These are phyloP conservation scores for Laspeyria flexula DNA, from an alignment of 2,888 invertebrate species.

Conservation along the genomic window DNA sequence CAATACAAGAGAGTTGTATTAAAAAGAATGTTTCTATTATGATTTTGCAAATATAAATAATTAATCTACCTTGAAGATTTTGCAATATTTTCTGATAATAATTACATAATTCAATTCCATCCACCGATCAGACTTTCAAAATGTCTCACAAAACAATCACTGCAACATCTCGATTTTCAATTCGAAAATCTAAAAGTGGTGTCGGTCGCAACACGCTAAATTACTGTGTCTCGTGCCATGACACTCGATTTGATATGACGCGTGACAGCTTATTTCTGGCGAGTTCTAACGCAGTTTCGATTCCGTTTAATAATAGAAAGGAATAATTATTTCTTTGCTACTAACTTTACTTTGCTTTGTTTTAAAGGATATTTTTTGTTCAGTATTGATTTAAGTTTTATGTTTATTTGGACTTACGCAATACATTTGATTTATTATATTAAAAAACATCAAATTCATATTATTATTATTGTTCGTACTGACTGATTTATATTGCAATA, in stretches of 20 bases:
- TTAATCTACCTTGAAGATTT: no score
- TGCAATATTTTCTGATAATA: no score
- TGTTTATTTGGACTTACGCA: no score
- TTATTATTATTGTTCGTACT: no score
- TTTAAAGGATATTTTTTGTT: background rate
- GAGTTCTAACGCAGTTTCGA: slow-evolving; percentile 35
- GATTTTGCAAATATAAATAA: no score
- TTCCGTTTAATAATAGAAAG: slow-evolving; percentile 29
- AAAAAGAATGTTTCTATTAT: no score
- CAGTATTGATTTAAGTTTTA: background rate
- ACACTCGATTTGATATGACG: slow-evolving; percentile 54
- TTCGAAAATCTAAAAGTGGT: slow-evolving; percentile 14
- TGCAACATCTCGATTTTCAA: slow-evolving; percentile 1
- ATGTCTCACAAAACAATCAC: slow-evolving; percentile 10
- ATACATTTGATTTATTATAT: no score
- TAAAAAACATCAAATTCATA: no score
- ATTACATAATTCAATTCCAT: background rate
- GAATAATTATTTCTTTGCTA: slow-evolving; percentile 30
- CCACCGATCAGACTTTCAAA: background rate
- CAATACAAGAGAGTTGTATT: no score
- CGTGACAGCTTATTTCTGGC: slow-evolving; percentile 56
- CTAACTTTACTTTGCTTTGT: background rate
- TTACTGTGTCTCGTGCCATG: slow-evolving; percentile 51
- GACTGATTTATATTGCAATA: no score
- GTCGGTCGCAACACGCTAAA: slow-evolving; percentile 45